Evolutionary conservation across 2,797 vertebrate species (phyloP), one percentile per base, ranked within the genome.

Genomic region (Danionella dracula): DNA sequence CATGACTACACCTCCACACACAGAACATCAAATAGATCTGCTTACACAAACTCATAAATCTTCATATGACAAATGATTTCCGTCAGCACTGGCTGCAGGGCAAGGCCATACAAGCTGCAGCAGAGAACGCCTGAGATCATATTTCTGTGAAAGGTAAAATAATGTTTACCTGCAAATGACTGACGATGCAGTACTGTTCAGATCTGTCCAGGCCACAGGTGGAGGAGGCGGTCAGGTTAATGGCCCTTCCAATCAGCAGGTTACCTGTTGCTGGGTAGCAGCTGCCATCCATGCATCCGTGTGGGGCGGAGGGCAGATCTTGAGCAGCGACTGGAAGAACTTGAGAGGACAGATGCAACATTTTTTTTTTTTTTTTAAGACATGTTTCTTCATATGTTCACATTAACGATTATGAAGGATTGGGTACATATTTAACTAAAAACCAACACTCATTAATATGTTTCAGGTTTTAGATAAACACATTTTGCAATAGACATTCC

Each of bases 241-340:
- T 48, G 1, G 83, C 83, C 41, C 87, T 79, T n/a, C 89, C 93
- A 73, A 94, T 89, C 67, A 95, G 81, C 48, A 95, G 89, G 80
- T 93, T 93, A 42, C 92, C 90, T 0, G 92, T 91, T 4, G 92
- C 92, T 0, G 91, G 93, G 72, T 92, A 89, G 82, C 92, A 95
- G 75, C 92, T 90, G 17, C 92, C 88, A 0, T 85, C 90, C 0
- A 84, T 81, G 42, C 92, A 91, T 55, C 87, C 88, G 0, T 87
- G 89, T 48, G 85, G 82, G 2, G 68, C 69, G 2, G 92, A 88
- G 0, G 90, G 91, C 6, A 87, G 72, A 10, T 93, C 87, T 77
- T 86, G 84, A 37, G 78, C 83, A 10, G 62, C 11, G 4, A 20
- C 78, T 4, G 42, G 48, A 10, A 79, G 31, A 67, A 74, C 87